phyloP scores from a whole-genome alignment of 2,888 invertebrate species.

The Leptinotarsa peninsularis region DNA sequence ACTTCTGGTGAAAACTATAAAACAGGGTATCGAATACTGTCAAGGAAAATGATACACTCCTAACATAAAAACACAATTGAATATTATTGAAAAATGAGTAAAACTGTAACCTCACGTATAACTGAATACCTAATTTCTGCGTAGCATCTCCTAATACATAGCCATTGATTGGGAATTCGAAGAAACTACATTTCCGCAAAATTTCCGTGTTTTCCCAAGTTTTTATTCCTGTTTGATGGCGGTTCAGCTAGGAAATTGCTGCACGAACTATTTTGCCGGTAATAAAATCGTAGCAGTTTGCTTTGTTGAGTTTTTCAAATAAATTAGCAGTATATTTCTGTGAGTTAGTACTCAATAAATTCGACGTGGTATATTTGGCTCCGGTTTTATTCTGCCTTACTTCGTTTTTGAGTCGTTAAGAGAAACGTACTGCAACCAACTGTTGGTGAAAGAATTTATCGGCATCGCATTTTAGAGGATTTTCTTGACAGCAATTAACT shows the following conservation, averaged over 20 bases:
- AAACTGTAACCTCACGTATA: not conserved
- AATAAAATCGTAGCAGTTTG: conserved; percentile 10
- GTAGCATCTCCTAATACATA: not conserved
- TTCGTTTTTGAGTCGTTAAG: conserved; percentile 24
- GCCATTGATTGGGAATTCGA: conserved; percentile 6
- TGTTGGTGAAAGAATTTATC: conserved; percentile 25
- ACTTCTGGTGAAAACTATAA: too few relatives aligned
- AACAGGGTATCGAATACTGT: too few relatives aligned
- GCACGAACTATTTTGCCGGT: conserved; percentile 14
- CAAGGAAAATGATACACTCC: too few relatives aligned
- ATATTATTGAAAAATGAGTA: not conserved
- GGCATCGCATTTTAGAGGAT: conserved; percentile 25
- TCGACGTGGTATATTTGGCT: conserved; percentile 28
- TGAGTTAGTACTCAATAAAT: conserved; percentile 23
- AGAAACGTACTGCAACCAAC: conserved; percentile 25
- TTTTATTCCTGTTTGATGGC: conserved; percentile 1
- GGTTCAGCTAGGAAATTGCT: conserved; percentile 8
- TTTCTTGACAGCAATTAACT: conserved; percentile 16
- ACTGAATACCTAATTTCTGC: not conserved
- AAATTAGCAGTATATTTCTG: conserved; percentile 27
- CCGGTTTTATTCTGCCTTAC: conserved; percentile 18
- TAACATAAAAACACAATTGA: not conserved
- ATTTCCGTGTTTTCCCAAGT: conserved; percentile 5
- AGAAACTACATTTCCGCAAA: not conserved
- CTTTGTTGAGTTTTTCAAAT: conserved; percentile 22